A percentile compares a stretch with the other conserved stretches of the same genome.
These are phyloP conservation scores for Ictalurus furcatus DNA, from an alignment of 2,113 vertebrate genomes.

Conservation along the genomic window DNA sequence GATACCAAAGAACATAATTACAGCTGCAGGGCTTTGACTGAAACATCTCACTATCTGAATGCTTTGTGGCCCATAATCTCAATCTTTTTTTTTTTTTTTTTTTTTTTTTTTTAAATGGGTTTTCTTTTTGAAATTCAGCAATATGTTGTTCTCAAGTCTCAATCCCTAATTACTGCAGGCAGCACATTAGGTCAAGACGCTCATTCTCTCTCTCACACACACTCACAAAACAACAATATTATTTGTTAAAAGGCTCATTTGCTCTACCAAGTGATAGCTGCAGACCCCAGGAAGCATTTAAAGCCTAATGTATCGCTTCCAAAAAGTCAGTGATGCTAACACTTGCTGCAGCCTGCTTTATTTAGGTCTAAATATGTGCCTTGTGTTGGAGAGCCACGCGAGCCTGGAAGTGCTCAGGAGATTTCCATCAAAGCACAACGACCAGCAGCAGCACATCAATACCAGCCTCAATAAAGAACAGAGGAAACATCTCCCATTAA, in stretches of 20 bases:
- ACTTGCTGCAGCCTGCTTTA: constrained; percentile 14
- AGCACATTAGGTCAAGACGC: not conserved
- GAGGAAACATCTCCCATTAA: constrained; percentile 33
- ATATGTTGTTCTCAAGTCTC: not conserved
- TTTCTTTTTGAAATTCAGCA: not conserved
- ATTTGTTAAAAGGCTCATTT: not conserved
- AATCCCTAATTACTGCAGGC: not conserved
- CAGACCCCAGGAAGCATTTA: not conserved
- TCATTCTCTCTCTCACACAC: too few species aligned
- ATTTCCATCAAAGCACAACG: constrained; percentile 31
- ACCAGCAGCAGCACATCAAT: constrained; percentile 35
- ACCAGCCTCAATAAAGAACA: constrained; percentile 36
- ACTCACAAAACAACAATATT: not conserved
- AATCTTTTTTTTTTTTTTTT: not conserved
- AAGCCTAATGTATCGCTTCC: constrained; percentile 1
- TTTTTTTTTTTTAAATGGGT: not conserved
- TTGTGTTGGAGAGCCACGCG: not conserved
- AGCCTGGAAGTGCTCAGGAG: constrained; percentile 25
- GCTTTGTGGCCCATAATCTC: not conserved
- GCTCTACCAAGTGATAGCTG: not conserved
- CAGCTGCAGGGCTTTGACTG: not conserved
- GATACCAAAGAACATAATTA: constrained; percentile 19
- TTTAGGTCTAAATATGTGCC: constrained; percentile 27
- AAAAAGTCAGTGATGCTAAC: not conserved
- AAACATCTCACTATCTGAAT: not conserved